Evolutionary conservation across 1,140 invertebrate species (phyloP), one percentile per base, ranked within the genome.

Genomic region (Neodiprion lecontei): DNA sequence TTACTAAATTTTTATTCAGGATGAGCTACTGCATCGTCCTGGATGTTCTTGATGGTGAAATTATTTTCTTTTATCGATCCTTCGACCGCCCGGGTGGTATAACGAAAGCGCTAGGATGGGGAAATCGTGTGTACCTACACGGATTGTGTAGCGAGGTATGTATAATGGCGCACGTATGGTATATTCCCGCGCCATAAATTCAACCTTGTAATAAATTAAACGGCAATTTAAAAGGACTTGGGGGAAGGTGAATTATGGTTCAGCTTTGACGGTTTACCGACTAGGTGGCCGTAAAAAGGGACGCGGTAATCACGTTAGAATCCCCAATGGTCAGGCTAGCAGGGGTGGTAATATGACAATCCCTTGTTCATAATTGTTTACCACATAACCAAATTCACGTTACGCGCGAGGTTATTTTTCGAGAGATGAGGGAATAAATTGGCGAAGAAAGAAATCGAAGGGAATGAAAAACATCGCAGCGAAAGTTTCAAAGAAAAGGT

Each of bases 131-230:
- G n/a, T 69, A 10, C 65, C 23, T 17, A 10, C 48, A 47, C 67
- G 50, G 28, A 40, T 40, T 40, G 28, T 40, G 28, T 40, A 40
- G 2, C 28, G 28, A 40, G 28, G 28, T 40, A 40, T 40, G 28
- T 40, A 40, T 40, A 40, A 40, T 5, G 28, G 28, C 5, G 28
- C 28, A 40, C 28, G 61, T 49, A 73, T 17, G 10, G 23, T 67
- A 7, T 1, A 61, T 49, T 28, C 78, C 76, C 75, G 73, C 75
- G 72, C 76, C 75, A 69, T 82, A 78, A 82, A 82, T 82, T 75
- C 73, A 69, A 67, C 70, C 21, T 73, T 74, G 73, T 76, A 40
- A 73, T 77, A 79, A 75, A 81, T 82, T 79, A 78, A 77, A 79
- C 77, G 76, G 77, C 78, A 81, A 83, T 82, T 82, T 79, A 72